Base-by-base conservation (phyloP, 37 sponge, comb jelly and placozoan genomes). In the Bolinopsis microptera region DNA sequence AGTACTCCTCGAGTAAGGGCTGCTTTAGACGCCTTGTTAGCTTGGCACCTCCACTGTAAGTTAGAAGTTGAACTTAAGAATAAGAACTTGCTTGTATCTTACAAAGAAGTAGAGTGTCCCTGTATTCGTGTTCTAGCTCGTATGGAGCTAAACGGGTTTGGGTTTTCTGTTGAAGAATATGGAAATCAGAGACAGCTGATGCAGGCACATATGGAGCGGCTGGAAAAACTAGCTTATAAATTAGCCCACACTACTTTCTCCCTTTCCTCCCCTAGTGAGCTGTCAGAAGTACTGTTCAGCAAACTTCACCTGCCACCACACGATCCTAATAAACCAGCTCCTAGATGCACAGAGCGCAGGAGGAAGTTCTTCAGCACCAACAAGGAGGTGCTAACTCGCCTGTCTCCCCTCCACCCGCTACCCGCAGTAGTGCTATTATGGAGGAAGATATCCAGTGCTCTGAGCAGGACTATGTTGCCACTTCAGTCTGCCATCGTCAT, bases 131-230 rank as follows among this genome's bases (percentile, higher is more conserved):
- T 93, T 18, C 92, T 99, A 1, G 96, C 97, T 32, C 94, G 95
- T 30, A 93, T 96, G 92, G 99, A 99, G 41, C 77, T 96, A 31
- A 95, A 96, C 69, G 99, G 99, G 0, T 95, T 99, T 26, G 97
- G 99, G 0, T 94, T 96, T 67, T 95, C 94, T 2, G 76, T 69
- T 34, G 94, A 94, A 18, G 94, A 95, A 69, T 98, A 95, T 69
- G 69, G 36, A 13, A 40, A 67, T 3, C 92, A 93, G 67, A 93
- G 93, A 70, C 39, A 88, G 21, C 69, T 92, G 0, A 88, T 99
- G 0, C 95, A 99, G 76, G 0, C 69, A 0, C 76, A 94, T 1
- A 38, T 96, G 24, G 16, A 92, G 18, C 76, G 95, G 74, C 69
- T 99, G n/a, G 97, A 97, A 34, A 41, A 92, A 32, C 38, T 94